Evolutionary conservation across 2,888 invertebrate species (phyloP).

Genomic region (Heliconius sara): DNA sequence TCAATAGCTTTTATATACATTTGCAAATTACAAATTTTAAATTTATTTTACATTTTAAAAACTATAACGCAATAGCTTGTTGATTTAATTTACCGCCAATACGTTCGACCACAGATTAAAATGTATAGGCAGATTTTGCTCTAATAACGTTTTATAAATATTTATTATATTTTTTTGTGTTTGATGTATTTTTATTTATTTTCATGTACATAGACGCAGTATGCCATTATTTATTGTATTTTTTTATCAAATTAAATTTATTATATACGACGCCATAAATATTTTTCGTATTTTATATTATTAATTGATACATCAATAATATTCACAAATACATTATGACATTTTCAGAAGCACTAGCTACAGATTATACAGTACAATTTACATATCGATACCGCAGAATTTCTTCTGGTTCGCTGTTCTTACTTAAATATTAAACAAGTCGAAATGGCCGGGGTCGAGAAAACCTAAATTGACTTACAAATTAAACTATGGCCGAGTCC

Average conservation of each 20-base stretch:
- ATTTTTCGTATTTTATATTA: not conserved
- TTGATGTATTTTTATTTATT: too few species aligned
- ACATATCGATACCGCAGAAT: not conserved
- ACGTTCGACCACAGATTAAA: not conserved
- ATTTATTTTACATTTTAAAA: too few species aligned
- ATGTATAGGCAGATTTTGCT: not conserved
- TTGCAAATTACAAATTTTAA: too few species aligned
- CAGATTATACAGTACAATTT: not conserved
- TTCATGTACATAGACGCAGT: too few species aligned
- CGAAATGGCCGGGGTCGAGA: conserved; percentile 16
- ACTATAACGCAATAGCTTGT: not conserved
- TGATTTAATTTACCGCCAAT: not conserved
- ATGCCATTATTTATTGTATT: too few species aligned
- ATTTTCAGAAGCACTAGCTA: not conserved
- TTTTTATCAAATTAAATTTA: too few species aligned
- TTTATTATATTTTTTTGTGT: too few species aligned
- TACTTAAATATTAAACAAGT: conserved; percentile 15
- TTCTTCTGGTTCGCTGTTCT: not conserved
- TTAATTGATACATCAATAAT: not conserved
- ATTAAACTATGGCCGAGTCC: conserved; percentile 32
- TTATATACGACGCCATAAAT: too few species aligned
- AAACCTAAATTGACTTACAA: conserved; percentile 41
- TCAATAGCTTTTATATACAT: too few species aligned
- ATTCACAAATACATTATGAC: not conserved
- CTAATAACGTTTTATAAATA: too few species aligned